Conservation (phyloP, 1,140 invertebrate genomes). For the Hylaeus volcanicus region DNA sequence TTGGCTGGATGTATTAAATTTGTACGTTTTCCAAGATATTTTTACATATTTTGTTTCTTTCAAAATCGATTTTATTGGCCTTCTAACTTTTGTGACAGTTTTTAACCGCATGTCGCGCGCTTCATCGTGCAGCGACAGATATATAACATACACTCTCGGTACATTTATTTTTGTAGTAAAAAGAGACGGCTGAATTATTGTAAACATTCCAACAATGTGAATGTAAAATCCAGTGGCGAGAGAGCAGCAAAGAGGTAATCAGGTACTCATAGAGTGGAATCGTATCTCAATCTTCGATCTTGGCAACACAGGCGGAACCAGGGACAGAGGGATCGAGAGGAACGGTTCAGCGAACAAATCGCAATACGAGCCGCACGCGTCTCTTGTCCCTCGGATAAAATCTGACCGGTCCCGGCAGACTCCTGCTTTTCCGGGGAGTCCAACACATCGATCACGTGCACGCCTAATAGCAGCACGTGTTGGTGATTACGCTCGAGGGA, state of each 20-base stretch:
- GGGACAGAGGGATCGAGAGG: background rate
- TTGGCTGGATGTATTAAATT: too few relatives aligned
- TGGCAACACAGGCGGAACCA: background rate
- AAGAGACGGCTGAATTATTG: too few relatives aligned
- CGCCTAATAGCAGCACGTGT: slow-evolving; percentile 76
- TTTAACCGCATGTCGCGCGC: too few relatives aligned
- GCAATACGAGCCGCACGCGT: slow-evolving; percentile 10
- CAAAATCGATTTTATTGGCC: too few relatives aligned
- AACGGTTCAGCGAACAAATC: background rate
- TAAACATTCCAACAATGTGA: too few relatives aligned
- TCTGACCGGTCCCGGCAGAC: slow-evolving; percentile 42
- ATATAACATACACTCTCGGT: too few relatives aligned
- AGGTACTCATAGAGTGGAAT: background rate
- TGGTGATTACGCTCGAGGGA: slow-evolving; percentile 76
- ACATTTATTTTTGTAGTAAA: too few relatives aligned
- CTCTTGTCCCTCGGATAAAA: slow-evolving; percentile 54
- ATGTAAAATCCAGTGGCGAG: too few relatives aligned
- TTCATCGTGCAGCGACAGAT: too few relatives aligned
- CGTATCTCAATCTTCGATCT: background rate
- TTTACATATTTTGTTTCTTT: too few relatives aligned
- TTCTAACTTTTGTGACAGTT: too few relatives aligned
- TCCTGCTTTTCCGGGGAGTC: slow-evolving; percentile 57
- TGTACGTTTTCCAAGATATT: too few relatives aligned
- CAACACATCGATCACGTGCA: slow-evolving; percentile 74
- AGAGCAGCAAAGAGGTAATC: background rate